Evolutionary conservation across 2,888 invertebrate genomes (phyloP), one percentile per base, ranked within the genome.

Genomic region (Acleris laterana): DNA sequence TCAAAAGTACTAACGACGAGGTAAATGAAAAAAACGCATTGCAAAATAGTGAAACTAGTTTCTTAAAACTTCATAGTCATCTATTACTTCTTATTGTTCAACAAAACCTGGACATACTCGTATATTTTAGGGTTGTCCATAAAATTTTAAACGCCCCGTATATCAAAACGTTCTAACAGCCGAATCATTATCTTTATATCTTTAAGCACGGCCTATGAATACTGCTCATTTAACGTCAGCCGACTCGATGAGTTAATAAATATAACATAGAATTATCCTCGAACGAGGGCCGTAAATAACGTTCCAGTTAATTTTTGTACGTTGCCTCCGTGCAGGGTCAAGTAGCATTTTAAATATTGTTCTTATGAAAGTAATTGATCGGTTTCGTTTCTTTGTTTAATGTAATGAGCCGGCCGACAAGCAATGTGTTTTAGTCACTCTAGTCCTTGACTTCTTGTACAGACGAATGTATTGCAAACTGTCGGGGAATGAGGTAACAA

Each of bases 241-340:
- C 61, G 51, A 66, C 72, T 71, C 78, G 85, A 87, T 85, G 85
- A 85, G 87, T 87, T 84, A 85, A 87, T 86, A 82, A 62, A 82
- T 83, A 81, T 82, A 76, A 79, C 74, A 82, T 78, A 77, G 82
- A 82, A 86, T 87, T 85, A 85, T 85, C 82, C 84, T 71, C 68
- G 73, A 80, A 74, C 78, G 77, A 76, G 75, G 73, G 69, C 77
- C 85, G 85, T 88, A 85, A 86, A 88, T 85, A 81, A 83, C 72
- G 77, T 80, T 80, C 82, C 77, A 82, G 83, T 84, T 85, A 82
- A 85, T 87, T 86, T 88, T 87, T 84, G 79, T 78, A 74, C 73
- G 76, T 75, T 78, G 77, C 83, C 78, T 81, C 81, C 76, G 80
- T 77, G 72, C 78, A 69, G 76, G 89, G 88, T 88, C 89, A 83